phyloP scores from a whole-genome alignment of 2,797 vertebrate genomes.

The Tangara arthus region DNA sequence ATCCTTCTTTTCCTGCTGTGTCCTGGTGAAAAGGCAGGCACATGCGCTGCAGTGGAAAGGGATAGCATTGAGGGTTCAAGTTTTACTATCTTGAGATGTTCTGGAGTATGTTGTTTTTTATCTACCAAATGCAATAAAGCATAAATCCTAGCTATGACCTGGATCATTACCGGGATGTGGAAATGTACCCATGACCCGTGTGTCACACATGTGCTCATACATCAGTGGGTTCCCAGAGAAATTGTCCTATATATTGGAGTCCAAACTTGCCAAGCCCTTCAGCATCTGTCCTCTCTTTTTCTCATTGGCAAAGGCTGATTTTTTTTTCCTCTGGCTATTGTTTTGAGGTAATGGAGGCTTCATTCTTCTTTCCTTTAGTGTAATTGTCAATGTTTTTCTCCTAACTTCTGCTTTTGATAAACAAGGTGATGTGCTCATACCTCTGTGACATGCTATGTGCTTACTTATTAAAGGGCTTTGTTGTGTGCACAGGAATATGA shows the following conservation, averaged over 20 bases:
- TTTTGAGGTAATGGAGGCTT: background rate
- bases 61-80: background rate
- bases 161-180: background rate
- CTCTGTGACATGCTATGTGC: background rate
- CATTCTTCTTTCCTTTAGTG: background rate
- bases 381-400: background rate
- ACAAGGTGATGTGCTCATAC: background rate
- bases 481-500: background rate
- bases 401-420: background rate
- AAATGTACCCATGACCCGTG: background rate
- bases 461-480: background rate
- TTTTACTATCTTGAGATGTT: background rate
- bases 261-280: background rate
- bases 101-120: background rate
- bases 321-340: background rate
- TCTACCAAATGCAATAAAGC: background rate
- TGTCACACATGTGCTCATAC: background rate
- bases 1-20: background rate
- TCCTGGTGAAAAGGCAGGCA: background rate
- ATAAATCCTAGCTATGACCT: background rate
- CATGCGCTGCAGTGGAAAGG: background rate
- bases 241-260: background rate
- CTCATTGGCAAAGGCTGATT: rapidly evolving
- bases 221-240: background rate
- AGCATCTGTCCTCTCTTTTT: background rate